Evolutionary conservation across 1,140 invertebrate species (phyloP), one percentile per base, ranked within the genome.

Genomic region (Bombus pyrosoma): DNA sequence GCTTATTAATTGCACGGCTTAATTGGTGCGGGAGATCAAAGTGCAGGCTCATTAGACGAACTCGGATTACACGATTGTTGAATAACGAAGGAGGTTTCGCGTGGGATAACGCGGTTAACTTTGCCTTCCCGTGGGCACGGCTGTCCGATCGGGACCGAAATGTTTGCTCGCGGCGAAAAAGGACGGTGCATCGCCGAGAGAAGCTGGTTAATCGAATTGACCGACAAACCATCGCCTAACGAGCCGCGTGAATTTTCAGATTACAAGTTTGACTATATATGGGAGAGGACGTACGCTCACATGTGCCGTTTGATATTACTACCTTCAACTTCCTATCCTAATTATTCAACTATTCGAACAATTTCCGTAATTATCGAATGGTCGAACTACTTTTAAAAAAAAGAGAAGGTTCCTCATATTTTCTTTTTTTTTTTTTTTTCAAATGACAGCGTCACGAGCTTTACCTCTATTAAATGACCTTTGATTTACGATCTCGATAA

Each of bases 1-100:
- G 64, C n/a, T 77, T 83, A 78, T 83, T 83, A 83, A 83, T 83
- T 47, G 59, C 59, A 1, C 73, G 41, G 72, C 41, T 66, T 76
- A 76, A 83, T 71, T 83, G 75, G 43, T 43, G 59, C n/a, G 13
- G n/a, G 25, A n/a, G 64, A 78, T 69, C 62, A 28, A 64, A 43
- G 6, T 22, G 34, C 28, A 37, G 74, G 37, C n/a, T 83, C 75
- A 83, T 83, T 83, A 71, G 47, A 69, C 64, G 64, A 37, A 57
- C 43, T 37, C 15, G 79, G 62, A 77, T 77, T 68, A 57, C 62
- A 22, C 53, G 74, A 69, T 83, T 59, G 74, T 69, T 28, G 75
- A 69, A 69, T 78, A 77, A 78, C 74, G 64, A 59, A 78, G 73
- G 69, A 66, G 82, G 57, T 83, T 78, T 53, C 71, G 43, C 73